These are phyloP conservation scores for Elysia crispata DNA, from an alignment of 2,888 invertebrate genomes.

Conservation along the genomic window DNA sequence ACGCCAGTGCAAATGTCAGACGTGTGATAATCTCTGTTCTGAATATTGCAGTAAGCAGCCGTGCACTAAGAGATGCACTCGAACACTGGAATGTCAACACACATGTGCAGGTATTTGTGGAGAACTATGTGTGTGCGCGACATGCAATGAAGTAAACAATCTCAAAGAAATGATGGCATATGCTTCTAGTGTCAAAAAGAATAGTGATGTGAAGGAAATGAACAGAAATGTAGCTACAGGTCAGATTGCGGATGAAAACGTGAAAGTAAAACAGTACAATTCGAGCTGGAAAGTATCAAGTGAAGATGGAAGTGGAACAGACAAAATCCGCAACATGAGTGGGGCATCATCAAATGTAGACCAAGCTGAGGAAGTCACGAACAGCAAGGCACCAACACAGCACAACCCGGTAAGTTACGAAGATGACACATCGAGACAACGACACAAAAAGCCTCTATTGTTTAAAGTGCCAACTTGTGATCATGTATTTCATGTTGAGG, in stretches of 20 bases:
- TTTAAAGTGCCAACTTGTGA: conserved; percentile 47
- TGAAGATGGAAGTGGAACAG: conserved; percentile 38
- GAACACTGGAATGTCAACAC: conserved; percentile 32
- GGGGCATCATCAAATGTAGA: conserved; percentile 23
- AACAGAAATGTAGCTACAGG: no score
- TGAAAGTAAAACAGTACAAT: no score
- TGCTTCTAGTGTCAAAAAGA: no score
- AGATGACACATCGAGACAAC: no score
- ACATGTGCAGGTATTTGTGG: conserved; percentile 46
- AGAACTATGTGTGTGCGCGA: conserved; percentile 47
- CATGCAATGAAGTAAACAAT: background rate
- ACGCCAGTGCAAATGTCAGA: conserved; percentile 29
- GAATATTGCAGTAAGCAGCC: no score
- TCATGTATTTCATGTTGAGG: conserved; percentile 38
- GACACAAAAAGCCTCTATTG: background rate
- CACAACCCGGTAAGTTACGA: no score
- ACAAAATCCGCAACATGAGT: background rate
- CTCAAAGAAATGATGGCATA: no score
- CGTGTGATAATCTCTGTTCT: no score
- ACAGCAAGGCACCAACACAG: background rate
- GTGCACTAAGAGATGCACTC: conserved; percentile 11
- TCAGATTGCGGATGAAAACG: no score
- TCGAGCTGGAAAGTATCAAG: no score
- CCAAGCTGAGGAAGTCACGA: conserved; percentile 29
- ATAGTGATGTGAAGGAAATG: no score